These are phyloP conservation scores for Peromyscus eremicus DNA, from an alignment of 2,797 vertebrate species.

Conservation along the genomic window DNA sequence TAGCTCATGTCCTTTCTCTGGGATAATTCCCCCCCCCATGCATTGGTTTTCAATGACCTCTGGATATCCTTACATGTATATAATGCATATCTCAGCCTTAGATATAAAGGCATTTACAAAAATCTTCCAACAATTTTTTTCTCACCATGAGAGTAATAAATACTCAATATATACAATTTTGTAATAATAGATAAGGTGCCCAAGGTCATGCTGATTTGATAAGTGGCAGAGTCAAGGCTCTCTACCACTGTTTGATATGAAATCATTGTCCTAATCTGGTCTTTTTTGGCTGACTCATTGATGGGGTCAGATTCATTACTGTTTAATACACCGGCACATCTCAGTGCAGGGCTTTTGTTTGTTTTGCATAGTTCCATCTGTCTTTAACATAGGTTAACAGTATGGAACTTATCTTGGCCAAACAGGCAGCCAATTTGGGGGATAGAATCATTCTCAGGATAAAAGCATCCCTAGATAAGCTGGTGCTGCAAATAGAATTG, in stretches of 20 bases:
- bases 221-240: not conserved
- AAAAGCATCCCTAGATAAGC: constrained; percentile 49
- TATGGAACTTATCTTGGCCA: constrained; percentile 68
- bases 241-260: not conserved
- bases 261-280: not conserved
- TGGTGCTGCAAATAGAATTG: constrained; percentile 41
- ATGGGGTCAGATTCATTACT: constrained; percentile 57
- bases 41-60: constrained; percentile 46
- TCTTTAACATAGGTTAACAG: constrained; percentile 67
- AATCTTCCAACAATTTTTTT: constrained; percentile 46
- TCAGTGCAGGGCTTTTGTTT: constrained; percentile 54
- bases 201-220: not conserved
- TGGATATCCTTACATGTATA: not conserved
- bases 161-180: constrained; percentile 26
- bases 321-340: constrained; percentile 58
- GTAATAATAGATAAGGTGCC: constrained; percentile 41
- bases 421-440: constrained; percentile 41
- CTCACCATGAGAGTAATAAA: constrained; percentile 17
- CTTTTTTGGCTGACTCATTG: constrained; percentile 34
- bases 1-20: constrained; percentile 19
- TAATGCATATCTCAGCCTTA: not conserved
- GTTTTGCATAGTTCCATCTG: constrained; percentile 61
- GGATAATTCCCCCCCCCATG: not conserved
- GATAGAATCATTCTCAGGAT: not conserved
- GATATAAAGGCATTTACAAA: constrained; percentile 40